Base-by-base conservation (phyloP, 2,888 invertebrate genomes). In the Trachelus stipa region DNA sequence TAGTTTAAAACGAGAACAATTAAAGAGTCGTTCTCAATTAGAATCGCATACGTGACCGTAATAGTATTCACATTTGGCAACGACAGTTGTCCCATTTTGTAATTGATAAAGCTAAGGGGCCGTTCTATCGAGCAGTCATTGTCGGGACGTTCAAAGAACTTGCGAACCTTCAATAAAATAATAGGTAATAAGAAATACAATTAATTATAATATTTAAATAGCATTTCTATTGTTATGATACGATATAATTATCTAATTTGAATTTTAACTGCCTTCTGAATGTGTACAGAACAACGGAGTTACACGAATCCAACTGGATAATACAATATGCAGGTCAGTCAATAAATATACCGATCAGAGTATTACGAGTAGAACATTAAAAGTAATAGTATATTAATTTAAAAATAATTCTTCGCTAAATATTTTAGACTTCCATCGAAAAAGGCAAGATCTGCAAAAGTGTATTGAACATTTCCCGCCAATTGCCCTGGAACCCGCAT, bases 1-100 rank as follows among this genome's bases (percentile, higher is more conserved):
- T 56, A 56, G 23, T 82, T 90, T 82, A 73, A 75, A 73, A 34
- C 85, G 81, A 84, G 71, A 34, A 31, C 71, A 23, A 34, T 71
- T 31, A 71, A 34, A 12, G 12, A 71, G 30, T 71, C 15, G 71
- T 71, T 71, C 71, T 34, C 71, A 71, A 71, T 71, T 56, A 56
- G 56, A 71, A 34, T 9, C 31, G 33, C 33, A 31, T 31, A 31
- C 23, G 71, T 15, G 31, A 71, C 33, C 31, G 33, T 33, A 33
- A 71, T 71, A 71, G 71, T 31, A 71, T 31, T 33, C 12, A 34
- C 71, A 71, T 71, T 71, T 71, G 71, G 71, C 71, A 71, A 34
- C 71, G 34, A 23, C 71, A 12, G 15, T 15, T 11, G 71, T 15
- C 23, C 71, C 71, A 4, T 71, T 71, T 56, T 71, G 31, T 34